These are phyloP conservation scores for Pterostichus madidus DNA, from an alignment of 2,888 invertebrate species.

Conservation along the genomic window DNA sequence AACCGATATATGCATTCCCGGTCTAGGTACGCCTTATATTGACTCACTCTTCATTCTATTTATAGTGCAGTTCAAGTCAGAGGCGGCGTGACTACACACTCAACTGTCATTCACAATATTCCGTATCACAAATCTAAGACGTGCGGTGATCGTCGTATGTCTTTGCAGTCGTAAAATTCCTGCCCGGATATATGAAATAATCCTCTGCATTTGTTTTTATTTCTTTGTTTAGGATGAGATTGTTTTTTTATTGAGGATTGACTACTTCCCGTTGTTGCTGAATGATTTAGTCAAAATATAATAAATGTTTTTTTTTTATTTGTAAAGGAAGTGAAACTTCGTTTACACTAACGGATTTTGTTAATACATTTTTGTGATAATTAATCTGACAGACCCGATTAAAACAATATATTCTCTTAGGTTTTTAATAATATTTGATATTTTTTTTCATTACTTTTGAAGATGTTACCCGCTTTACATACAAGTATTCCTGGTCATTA, in stretches of 20 bases:
- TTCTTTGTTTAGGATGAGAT: neutral
- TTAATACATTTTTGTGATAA: neutral
- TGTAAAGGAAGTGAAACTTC: neutral
- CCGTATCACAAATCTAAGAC: conserved; percentile 18
- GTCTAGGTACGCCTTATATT: conserved; percentile 7
- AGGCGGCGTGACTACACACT: conserved; percentile 3
- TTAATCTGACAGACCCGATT: neutral
- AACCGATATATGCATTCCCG: neutral
- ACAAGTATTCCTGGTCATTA: too few relatives aligned
- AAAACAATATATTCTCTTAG: too few relatives aligned
- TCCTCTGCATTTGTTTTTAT: neutral
- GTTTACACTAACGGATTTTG: conserved; percentile 12
- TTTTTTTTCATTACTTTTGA: too few relatives aligned
- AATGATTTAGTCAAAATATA: conserved; percentile 16
- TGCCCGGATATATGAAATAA: conserved; percentile 40
- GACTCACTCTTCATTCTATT: conserved; percentile 17
- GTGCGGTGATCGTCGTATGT: conserved; percentile 3
- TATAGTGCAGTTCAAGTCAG: conserved; percentile 7
- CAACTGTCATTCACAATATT: conserved; percentile 11
- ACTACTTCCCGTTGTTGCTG: conserved; percentile 5
- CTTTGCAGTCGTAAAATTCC: conserved; percentile 28
- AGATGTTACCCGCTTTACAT: too few relatives aligned
- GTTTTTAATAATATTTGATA: too few relatives aligned
- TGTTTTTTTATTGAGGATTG: neutral
- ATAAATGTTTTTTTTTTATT: conserved; percentile 20